A percentile compares a stretch with the other conserved stretches of the same genome.
Evolutionary conservation across 2,113 vertebrate species (phyloP).

Genomic region (Micronycteris hirsuta): DNA sequence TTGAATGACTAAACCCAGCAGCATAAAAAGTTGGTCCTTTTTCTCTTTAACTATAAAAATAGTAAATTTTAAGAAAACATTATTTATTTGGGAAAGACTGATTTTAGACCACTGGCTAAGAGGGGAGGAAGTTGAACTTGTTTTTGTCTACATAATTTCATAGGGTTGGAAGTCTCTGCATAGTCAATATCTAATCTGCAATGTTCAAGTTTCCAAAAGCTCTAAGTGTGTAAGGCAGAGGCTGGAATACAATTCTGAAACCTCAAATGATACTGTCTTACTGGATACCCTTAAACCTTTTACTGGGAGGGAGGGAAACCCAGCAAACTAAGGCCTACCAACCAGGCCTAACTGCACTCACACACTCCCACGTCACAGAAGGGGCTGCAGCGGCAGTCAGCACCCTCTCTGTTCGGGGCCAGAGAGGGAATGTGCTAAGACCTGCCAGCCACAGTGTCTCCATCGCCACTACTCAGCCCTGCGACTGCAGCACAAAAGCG

Average conservation of each 20-base stretch:
- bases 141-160: background rate
- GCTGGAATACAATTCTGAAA: background rate
- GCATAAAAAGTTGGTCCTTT: background rate
- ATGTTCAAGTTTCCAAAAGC: background rate
- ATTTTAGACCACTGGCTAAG: background rate
- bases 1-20: slow-evolving; percentile 16
- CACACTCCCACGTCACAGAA: background rate
- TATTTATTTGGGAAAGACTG: background rate
- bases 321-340: background rate
- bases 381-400: background rate
- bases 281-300: background rate
- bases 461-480: background rate
- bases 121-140: background rate
- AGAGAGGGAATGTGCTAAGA: background rate
- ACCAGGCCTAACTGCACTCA: background rate
- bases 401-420: background rate
- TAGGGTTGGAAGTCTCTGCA: background rate
- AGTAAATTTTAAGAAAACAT: background rate
- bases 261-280: background rate
- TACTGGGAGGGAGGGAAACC: background rate
- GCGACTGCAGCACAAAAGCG: background rate
- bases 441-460: background rate
- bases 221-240: background rate
- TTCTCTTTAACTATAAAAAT: slow-evolving; percentile 15
- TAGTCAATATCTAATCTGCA: background rate